Conservation (phyloP, 2,113 vertebrate species). For the Salminus brasiliensis region DNA sequence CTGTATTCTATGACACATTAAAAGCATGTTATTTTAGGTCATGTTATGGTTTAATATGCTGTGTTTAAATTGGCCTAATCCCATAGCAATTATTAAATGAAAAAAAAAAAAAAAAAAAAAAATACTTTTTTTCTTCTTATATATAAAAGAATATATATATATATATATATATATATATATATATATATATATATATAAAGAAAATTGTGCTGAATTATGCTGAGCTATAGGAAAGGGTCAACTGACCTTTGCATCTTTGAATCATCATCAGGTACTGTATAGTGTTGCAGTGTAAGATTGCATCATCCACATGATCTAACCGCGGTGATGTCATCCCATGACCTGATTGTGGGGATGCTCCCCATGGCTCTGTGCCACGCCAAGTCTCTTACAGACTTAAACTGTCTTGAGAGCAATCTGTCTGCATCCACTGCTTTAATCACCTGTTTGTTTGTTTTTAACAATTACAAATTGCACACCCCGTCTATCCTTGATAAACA, state of each 20-base stretch:
- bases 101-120: too few species aligned
- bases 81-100: too few species aligned
- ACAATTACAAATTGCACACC: neutral
- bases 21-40: too few species aligned
- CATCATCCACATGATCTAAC: conserved; percentile 45
- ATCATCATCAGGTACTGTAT: neutral
- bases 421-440: neutral
- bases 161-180: too few species aligned
- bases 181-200: too few species aligned
- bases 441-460: neutral
- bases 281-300: conserved; percentile 12
- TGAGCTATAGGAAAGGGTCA: neutral
- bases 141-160: too few species aligned
- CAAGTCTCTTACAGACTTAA: neutral
- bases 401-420: neutral
- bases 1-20: too few species aligned
- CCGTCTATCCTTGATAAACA: neutral
- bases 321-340: conserved; percentile 35
- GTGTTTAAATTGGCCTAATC: too few species aligned
- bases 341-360: conserved; percentile 26
- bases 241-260: neutral
- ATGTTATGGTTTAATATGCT: too few species aligned
- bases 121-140: too few species aligned
- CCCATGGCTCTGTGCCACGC: neutral
- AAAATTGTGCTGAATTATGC: too few species aligned